Base-by-base conservation (phyloP, 2,888 invertebrate species). In the Sinodicranocentrus sp. region DNA sequence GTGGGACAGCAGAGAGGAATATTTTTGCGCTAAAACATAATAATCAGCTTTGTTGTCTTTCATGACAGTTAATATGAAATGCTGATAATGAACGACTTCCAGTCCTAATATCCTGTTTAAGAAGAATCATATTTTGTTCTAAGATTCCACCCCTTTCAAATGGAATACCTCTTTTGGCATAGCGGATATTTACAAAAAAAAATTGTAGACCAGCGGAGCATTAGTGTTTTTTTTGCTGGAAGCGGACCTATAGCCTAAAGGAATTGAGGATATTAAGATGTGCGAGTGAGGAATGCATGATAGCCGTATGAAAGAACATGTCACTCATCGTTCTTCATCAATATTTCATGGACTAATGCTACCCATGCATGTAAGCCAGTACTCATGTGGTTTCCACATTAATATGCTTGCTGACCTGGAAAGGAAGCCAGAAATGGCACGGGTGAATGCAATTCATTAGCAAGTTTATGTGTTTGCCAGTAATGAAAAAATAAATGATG, bases 321-420 rank as follows among this genome's bases (percentile, higher is more conserved):
- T 75, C 48, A 78, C 26, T 78, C 78, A 76, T 67, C 43, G 33
- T n/a, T 48, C 6, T 5, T 48, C 6, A 10, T 57, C 57, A 25
- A 71, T 70, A 71, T 71, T 71, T 63, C 61, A 61, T 68, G n/a
- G 17, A 61, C 33, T 48, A 48, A 52, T 63, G 25, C 59, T 25
- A 0, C 25, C 19, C 52, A 1, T 39, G 43, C 23, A 68, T 77
- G 57, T 67, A 68, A 48, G 33, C n/a, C 15, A n/a, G 48, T n/a
- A 68, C 19, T 77, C 57, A 59, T 33, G 43, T 59, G 67, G 77
- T 28, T 68, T 68, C 57, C n/a, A 25, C 54, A 52, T 77, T 67
- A 25, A n/a, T 13, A 33, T 43, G 52, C 1, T 39, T 25, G 19
- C 10, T 57, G 19, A 54, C 13, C 28, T 57, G 25, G 54, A 13